Evolutionary conservation across 2,888 invertebrate species (phyloP).

Genomic region (Arrhopalites spinosus): DNA sequence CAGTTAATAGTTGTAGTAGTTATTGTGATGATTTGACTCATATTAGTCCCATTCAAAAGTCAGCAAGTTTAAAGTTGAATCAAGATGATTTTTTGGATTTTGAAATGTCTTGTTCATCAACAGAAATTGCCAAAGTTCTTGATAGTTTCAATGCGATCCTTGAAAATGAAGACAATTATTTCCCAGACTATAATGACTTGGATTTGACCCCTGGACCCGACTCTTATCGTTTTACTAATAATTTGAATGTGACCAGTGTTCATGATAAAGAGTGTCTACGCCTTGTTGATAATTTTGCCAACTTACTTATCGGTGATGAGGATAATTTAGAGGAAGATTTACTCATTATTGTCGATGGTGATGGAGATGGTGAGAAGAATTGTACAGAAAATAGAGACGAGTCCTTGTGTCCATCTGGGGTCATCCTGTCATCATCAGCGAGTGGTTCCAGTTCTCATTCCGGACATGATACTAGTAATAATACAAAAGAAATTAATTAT

Average conservation of each 20-base stretch:
- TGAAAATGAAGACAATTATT: constrained; percentile 44
- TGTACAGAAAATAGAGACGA: constrained; percentile 33
- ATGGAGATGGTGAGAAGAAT: neutral
- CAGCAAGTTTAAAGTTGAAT: too few species aligned
- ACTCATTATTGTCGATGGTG: constrained; percentile 47
- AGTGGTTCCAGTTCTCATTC: neutral
- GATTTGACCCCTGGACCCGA: neutral
- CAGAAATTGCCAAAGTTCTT: constrained; percentile 50
- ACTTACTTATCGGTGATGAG: constrained; percentile 50
- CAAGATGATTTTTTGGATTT: too few species aligned
- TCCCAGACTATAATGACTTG: constrained; percentile 36
- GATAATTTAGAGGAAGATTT: constrained; percentile 49
- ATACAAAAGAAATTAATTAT: neutral
- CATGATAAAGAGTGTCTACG: constrained; percentile 1
- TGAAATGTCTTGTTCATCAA: constrained; percentile 39
- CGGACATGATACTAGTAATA: neutral
- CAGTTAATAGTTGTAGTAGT: too few species aligned
- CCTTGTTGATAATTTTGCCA: constrained; percentile 49
- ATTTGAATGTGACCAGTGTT: constrained; percentile 2
- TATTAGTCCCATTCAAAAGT: too few species aligned
- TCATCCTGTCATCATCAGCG: neutral
- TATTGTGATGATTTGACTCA: too few species aligned
- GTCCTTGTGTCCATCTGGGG: too few species aligned
- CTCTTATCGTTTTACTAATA: neutral
- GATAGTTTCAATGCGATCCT: constrained; percentile 52